Conservation (phyloP, 1,140 invertebrate species). For the Drosophila gunungcola region DNA sequence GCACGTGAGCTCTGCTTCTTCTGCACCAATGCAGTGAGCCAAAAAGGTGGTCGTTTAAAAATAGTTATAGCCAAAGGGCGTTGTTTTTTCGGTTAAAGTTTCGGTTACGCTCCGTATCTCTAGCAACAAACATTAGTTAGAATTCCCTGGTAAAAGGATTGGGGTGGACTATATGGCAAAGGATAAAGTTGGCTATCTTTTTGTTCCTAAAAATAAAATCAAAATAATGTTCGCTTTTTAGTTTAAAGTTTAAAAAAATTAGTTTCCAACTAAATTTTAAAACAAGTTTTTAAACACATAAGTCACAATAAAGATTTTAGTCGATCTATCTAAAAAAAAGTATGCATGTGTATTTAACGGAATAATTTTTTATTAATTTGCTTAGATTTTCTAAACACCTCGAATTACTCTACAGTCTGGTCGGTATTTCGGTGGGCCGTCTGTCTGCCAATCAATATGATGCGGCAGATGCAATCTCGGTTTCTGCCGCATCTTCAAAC, state of each 20-base stretch:
- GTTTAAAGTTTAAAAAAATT: too few relatives aligned
- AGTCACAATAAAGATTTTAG: background rate
- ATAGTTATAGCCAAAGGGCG: conserved; percentile 36
- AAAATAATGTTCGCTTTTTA: too few relatives aligned
- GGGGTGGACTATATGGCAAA: background rate
- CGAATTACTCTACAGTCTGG: conserved; percentile 3
- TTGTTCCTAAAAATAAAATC: too few relatives aligned
- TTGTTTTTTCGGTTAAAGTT: conserved; percentile 32
- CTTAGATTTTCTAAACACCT: conserved; percentile 15
- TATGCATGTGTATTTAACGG: too few relatives aligned
- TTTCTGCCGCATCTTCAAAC: conserved; percentile 21
- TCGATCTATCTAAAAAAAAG: background rate
- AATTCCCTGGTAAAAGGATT: background rate
- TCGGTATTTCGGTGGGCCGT: conserved; percentile 36
- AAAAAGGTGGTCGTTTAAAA: conserved; percentile 37
- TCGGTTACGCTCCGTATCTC: conserved; percentile 6
- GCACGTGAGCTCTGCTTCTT: conserved; percentile 47
- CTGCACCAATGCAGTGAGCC: conserved; percentile 23
- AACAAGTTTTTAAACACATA: too few relatives aligned
- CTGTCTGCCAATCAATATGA: conserved; percentile 64
- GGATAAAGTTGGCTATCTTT: background rate
- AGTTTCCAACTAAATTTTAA: too few relatives aligned
- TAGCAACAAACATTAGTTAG: conserved; percentile 17
- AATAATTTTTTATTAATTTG: background rate
- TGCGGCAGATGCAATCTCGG: conserved; percentile 21